These are phyloP conservation scores for Volucella inflata DNA, from an alignment of 2,888 invertebrate genomes.

Conservation along the genomic window DNA sequence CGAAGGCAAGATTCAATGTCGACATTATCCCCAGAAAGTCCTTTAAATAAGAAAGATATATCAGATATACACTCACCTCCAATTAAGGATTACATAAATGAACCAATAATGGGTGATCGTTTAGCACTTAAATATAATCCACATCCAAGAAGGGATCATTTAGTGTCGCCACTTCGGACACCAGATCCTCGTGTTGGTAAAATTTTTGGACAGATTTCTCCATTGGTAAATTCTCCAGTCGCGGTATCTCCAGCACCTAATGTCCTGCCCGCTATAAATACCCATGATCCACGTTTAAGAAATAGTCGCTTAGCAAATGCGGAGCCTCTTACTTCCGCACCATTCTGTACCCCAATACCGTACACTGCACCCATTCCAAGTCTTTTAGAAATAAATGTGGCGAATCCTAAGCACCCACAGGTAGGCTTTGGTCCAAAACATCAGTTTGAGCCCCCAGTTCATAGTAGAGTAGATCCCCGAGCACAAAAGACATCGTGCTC, in stretches of 20 bases:
- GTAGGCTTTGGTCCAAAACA: background rate
- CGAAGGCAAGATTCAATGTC: slow-evolving; percentile 42
- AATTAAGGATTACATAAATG: slow-evolving; percentile 2
- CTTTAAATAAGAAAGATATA: slow-evolving; percentile 2
- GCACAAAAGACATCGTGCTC: slow-evolving; percentile 30
- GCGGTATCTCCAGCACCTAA: slow-evolving; percentile 54
- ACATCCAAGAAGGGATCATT: slow-evolving; percentile 80
- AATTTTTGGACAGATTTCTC: background rate
- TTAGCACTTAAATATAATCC: slow-evolving; percentile 84
- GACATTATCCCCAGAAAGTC: background rate
- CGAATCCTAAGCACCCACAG: background rate
- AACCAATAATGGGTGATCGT: slow-evolving; percentile 73
- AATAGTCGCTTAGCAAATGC: slow-evolving; percentile 31
- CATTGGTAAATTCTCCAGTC: slow-evolving; percentile 16
- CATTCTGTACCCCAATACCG: slow-evolving; percentile 36
- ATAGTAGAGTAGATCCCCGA: slow-evolving; percentile 48
- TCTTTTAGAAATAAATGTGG: slow-evolving; percentile 29
- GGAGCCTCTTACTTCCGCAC: slow-evolving; percentile 7
- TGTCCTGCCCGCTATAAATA: slow-evolving; percentile 76
- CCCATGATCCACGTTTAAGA: slow-evolving; percentile 77
- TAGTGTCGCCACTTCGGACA: slow-evolving; percentile 7
- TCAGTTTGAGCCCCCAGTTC: background rate
- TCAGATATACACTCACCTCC: background rate
- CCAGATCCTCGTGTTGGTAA: slow-evolving; percentile 69
- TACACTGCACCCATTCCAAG: slow-evolving; percentile 48